These are phyloP conservation scores for Trichogramma evanescens DNA, from an alignment of 2,888 invertebrate genomes.

Conservation along the genomic window DNA sequence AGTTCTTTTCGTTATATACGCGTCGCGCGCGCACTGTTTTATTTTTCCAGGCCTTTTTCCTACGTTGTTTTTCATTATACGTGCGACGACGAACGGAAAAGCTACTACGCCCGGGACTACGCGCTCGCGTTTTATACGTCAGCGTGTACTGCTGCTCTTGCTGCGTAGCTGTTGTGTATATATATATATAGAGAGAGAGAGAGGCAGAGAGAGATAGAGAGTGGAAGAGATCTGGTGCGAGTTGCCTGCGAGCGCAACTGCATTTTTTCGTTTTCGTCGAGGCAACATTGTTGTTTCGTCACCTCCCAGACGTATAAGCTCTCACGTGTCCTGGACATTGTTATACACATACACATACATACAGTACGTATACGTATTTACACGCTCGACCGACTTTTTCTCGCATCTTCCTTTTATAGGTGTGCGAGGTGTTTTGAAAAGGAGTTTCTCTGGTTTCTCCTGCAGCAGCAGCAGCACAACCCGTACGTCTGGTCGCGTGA, in stretches of 20 bases:
- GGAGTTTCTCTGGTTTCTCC: no score
- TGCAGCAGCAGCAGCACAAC: no score
- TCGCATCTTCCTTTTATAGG: no score
- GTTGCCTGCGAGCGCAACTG: neutral
- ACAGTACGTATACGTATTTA: neutral
- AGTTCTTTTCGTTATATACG: neutral
- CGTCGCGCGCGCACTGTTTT: neutral
- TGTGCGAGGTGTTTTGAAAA: no score
- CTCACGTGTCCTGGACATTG: no score
- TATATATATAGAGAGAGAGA: neutral
- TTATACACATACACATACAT: no score
- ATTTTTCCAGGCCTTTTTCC: neutral
- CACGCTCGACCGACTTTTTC: neutral
- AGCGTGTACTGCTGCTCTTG: no score
- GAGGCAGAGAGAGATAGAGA: neutral
- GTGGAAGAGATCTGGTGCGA: neutral
- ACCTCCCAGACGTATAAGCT: no score
- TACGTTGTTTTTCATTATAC: conserved; percentile 6
- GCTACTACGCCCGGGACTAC: neutral
- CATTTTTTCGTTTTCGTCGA: no score
- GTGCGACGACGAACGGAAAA: neutral
- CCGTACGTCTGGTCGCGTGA: no score
- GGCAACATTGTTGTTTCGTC: no score
- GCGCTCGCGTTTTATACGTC: neutral
- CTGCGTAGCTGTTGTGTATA: no score